Evolutionary conservation across 2,797 vertebrate species (phyloP).

Genomic region (Gouania willdenowi): DNA sequence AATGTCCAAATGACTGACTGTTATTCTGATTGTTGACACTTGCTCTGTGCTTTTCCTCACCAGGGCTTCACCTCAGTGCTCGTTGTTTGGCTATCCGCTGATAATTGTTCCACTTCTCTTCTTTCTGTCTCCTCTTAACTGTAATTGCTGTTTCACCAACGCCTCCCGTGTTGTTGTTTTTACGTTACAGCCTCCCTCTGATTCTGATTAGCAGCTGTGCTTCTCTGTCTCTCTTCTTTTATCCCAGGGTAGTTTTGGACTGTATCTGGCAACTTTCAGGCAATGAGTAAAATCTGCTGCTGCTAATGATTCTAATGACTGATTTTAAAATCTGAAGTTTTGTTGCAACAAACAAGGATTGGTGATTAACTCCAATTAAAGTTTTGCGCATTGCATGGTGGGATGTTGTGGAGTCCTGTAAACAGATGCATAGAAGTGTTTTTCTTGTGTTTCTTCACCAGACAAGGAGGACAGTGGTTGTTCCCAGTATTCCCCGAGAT

Average conservation of each 20-base stretch:
- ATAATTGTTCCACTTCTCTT: neutral
- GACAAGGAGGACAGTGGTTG: too few species aligned
- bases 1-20: conserved; percentile 23
- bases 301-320: too few species aligned
- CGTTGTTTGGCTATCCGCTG: conserved; percentile 39
- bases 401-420: too few species aligned
- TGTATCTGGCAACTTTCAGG: conserved; percentile 29
- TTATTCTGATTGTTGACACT: conserved; percentile 23
- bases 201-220: conserved; percentile 40
- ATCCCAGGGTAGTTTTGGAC: conserved; percentile 39
- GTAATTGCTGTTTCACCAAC: conserved; percentile 28
- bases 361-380: too few species aligned
- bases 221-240: conserved; percentile 23
- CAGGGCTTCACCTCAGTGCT: conserved; percentile 49
- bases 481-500: too few species aligned
- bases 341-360: too few species aligned
- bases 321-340: too few species aligned
- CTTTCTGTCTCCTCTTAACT: conserved; percentile 33
- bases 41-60: conserved; percentile 31
- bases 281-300: too few species aligned
- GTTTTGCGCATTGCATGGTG: too few species aligned
- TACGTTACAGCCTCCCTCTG: conserved; percentile 57
- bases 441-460: too few species aligned
- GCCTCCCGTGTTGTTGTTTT: conserved; percentile 51
- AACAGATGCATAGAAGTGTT: too few species aligned